Evolutionary conservation across 2,888 invertebrate species (phyloP).

Genomic region (Drosophila monieri): DNA sequence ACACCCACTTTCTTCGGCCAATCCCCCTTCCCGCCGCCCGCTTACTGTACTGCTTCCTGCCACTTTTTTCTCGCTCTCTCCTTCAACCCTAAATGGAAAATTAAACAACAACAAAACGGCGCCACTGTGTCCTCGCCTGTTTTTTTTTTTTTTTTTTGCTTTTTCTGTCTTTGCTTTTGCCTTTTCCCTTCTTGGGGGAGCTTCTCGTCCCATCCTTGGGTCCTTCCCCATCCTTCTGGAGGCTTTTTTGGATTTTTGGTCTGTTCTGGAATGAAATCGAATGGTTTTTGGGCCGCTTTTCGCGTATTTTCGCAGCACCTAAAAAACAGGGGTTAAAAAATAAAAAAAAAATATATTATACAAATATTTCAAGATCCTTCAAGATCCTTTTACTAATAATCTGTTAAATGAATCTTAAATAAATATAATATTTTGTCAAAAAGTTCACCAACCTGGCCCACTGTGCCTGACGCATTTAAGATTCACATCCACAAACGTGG

Average conservation of each 20-base stretch:
- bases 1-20: slow-evolving; percentile 14
- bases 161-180: slow-evolving; percentile 6
- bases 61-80: slow-evolving; percentile 13
- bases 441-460: slow-evolving; percentile 3
- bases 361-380: not conserved
- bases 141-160: slow-evolving; percentile 6
- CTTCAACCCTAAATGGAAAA: slow-evolving; percentile 74
- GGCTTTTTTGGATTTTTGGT: slow-evolving; percentile 11
- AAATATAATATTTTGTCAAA: not conserved
- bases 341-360: not conserved
- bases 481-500: slow-evolving; percentile 40
- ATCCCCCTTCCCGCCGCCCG: not conserved
- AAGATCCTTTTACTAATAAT: not conserved
- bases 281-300: slow-evolving; percentile 44
- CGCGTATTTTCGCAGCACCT: slow-evolving; percentile 36
- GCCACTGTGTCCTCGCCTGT: slow-evolving; percentile 56
- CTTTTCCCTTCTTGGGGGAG: not conserved
- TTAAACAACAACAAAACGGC: slow-evolving; percentile 76
- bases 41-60: slow-evolving; percentile 1
- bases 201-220: not conserved
- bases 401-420: not conserved
- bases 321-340: slow-evolving; percentile 9
- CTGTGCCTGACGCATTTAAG: slow-evolving; percentile 31
- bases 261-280: slow-evolving; percentile 50
- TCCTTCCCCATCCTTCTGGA: not conserved